Base-by-base conservation (phyloP, 1,140 invertebrate species). In the Leptoteleia sp. region DNA sequence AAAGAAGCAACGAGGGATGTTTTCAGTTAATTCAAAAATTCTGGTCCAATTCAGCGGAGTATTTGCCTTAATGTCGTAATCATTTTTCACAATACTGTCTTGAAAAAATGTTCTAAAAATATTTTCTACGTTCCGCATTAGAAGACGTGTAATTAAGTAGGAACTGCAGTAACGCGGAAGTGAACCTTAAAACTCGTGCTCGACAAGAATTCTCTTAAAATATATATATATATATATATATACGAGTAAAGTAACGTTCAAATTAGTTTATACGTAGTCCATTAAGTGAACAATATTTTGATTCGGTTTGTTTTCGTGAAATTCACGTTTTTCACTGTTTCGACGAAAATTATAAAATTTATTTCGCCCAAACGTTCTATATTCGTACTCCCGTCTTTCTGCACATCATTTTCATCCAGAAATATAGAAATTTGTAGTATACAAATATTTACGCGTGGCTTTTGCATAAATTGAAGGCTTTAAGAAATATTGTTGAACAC, bases 181-280 rank as follows among this genome's bases (percentile, higher is more conserved):
- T 50, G 19, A 59, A 70, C 52, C 27, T 70, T 40, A 70, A 57
- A 70, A 70, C 35, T 70, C 29, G 35, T 43, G 33, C 16, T 50
- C 33, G 42, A 70, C 52, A 70, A 59, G 65, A 70, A 70, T 70
- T 70, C 65, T 70, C 65, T 70, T 59, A 59, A 70, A 70, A 70
- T 70, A 70, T n/a, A 45, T 45, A 31, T 48, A 67, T 67, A 68
- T 59, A 25, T 50, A 57, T 57, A 57, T 54, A 68, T n/a, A 15
- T 38, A 31, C 16, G 22, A 22, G 22, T 57, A 31, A 31, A 48
- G 40, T 48, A 68, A 68, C 35, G 65, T n/a, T 68, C 42, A 57
- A 68, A 57, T 57, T 57, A 68, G 31, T 68, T 67, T 67, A 55
- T 19, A 12, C 29, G 29, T 43, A 33, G 3, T 25, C 3, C 6